Base-by-base conservation (phyloP, 2,113 vertebrate genomes). In the Cochlearius cochlearius region DNA sequence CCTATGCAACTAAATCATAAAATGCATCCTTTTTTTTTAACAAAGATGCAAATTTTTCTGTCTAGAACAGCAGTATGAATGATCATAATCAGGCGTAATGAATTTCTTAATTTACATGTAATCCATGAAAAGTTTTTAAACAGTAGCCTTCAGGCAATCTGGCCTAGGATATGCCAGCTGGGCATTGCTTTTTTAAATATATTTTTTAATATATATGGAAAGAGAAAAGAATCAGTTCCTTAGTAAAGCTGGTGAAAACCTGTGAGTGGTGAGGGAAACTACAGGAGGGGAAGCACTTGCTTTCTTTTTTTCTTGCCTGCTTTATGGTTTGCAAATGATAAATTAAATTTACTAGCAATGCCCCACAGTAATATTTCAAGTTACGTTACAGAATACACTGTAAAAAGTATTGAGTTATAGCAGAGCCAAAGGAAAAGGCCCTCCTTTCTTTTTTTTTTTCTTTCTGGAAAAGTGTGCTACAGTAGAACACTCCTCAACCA, bases 241-340 rank as follows among this genome's bases (percentile, higher is more conserved):
- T 71, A 77, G 79, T 86, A 88, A 91, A 90, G 64, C 38, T 86
- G 43, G 53, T 75, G 63, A 90, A 95, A 84, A 91, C n/a, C 64
- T 92, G 25, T 91, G 90, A 96, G 56, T 68, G 62, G 84, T 94
- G 80, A 88, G 36, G 69, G 55, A 80, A 97, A 78, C 50, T 86
- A 86, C 60, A 81, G 81, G 58, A 82, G 43, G 76, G 38, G 55
- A 86, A 94, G 50, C 34, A 63, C 47, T 95, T 87, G 60, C 22
- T 10, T 67, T 38, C 63, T 58, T 36, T 34, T 45, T 7, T 11
- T 69, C 43, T 91, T 96, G 55, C 27, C 79, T 94, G 72, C 74
- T 95, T 94, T 86, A 95, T 87, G 72, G 79, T 71, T 97, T 96
- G 83, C 81, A 89, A 97, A 97, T 92, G 94, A 96, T 89, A 95